Conservation (phyloP, 1,140 invertebrate genomes). For the Venturia canescens region DNA sequence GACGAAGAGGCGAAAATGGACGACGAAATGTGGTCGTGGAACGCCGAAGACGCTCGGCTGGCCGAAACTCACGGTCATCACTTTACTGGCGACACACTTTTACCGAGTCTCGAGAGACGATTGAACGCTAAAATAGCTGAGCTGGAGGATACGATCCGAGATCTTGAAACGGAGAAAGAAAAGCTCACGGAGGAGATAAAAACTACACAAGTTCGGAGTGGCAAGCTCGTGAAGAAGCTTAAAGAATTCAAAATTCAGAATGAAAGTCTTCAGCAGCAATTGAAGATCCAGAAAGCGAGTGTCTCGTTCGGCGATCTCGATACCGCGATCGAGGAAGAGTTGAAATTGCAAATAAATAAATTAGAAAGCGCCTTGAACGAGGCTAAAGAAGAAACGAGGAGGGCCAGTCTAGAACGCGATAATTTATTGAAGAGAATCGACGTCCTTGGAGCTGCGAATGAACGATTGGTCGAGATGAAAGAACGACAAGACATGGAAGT, state of each 20-base stretch:
- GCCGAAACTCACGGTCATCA: constrained; percentile 66
- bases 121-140: constrained; percentile 69
- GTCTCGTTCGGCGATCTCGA: constrained; percentile 82
- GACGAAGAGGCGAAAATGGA: constrained; percentile 60
- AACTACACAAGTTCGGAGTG: constrained; percentile 80
- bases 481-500: constrained; percentile 85
- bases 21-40: constrained; percentile 80
- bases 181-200: constrained; percentile 79
- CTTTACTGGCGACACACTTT: constrained; percentile 47
- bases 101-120: constrained; percentile 55
- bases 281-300: constrained; percentile 77
- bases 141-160: constrained; percentile 75
- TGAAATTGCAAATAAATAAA: constrained; percentile 81
- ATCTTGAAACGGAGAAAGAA: constrained; percentile 76
- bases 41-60: constrained; percentile 75
- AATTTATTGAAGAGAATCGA: constrained; percentile 84
- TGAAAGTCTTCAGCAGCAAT: constrained; percentile 79
- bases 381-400: constrained; percentile 77
- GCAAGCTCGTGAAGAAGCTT: constrained; percentile 85
- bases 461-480: constrained; percentile 86
- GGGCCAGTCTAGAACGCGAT: constrained; percentile 82
- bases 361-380: constrained; percentile 83
- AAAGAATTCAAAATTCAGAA: constrained; percentile 85
- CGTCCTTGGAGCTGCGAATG: constrained; percentile 86
- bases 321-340: constrained; percentile 85